Evolutionary conservation across 2,113 vertebrate species (phyloP).

Genomic region (Pheucticus melanocephalus): DNA sequence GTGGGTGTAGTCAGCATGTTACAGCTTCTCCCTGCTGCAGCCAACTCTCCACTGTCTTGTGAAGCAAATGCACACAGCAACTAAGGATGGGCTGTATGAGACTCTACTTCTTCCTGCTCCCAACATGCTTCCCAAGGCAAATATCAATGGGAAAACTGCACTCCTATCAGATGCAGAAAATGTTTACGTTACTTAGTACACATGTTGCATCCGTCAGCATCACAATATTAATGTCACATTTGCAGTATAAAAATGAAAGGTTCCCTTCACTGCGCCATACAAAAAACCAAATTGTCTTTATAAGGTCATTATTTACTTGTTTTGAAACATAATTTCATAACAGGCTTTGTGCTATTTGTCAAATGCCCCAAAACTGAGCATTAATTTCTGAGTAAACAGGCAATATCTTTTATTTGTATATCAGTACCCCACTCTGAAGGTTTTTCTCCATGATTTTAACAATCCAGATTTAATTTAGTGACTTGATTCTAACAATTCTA

Average conservation of each 20-base stretch:
- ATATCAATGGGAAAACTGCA: neutral
- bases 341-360: neutral
- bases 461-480: neutral
- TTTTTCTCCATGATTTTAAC: neutral
- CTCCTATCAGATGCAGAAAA: neutral
- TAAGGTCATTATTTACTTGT: neutral
- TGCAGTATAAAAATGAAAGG: neutral
- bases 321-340: neutral
- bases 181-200: neutral
- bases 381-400: neutral
- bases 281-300: neutral
- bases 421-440: neutral
- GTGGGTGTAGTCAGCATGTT: accelerated
- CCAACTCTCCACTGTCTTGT: neutral
- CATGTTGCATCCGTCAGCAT: neutral
- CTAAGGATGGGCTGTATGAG: neutral
- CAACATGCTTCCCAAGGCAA: neutral
- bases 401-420: neutral
- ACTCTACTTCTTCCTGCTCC: neutral
- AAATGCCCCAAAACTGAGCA: neutral
- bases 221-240: neutral
- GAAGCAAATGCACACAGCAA: neutral
- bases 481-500: neutral
- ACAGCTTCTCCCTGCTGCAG: neutral
- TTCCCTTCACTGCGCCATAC: neutral